Evolutionary conservation across 2,888 invertebrate genomes (phyloP).

Genomic region (Melanotus villosus): DNA sequence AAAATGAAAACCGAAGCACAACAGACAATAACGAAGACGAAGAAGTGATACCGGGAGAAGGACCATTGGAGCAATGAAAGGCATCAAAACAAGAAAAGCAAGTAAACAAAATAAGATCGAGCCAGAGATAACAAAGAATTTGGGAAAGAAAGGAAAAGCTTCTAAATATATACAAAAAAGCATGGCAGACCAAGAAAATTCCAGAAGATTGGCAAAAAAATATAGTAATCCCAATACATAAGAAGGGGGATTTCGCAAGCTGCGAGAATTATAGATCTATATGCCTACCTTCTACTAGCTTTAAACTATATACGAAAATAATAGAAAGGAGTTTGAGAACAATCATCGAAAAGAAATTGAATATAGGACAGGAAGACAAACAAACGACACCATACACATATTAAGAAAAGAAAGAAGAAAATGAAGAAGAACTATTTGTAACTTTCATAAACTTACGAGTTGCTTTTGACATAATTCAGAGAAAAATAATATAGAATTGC

Average conservation of each 20-base stretch:
- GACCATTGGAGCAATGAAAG: not conserved
- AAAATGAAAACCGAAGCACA: not conserved
- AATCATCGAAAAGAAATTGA: not conserved
- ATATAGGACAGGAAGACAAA: conserved; percentile 5
- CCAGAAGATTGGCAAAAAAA: not conserved
- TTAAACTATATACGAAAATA: conserved; percentile 5
- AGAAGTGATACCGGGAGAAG: not conserved
- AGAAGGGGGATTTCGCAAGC: not conserved
- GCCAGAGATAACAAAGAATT: not conserved
- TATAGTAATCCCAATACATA: not conserved
- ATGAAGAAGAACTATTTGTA: not conserved
- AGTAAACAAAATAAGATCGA: not conserved
- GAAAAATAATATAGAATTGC: too few relatives aligned
- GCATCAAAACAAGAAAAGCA: not conserved
- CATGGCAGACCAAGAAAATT: too few relatives aligned
- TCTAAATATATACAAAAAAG: not conserved
- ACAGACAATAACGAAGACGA: not conserved
- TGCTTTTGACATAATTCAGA: not conserved
- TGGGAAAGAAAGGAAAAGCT: not conserved
- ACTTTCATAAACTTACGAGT: not conserved
- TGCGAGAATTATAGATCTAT: not conserved
- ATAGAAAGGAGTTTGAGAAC: not conserved
- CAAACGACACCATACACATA: not conserved
- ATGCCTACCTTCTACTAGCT: not conserved
- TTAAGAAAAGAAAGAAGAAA: not conserved